These are phyloP conservation scores for Onychomys leucogaster DNA, from an alignment of 2,797 vertebrate genomes.

Conservation along the genomic window DNA sequence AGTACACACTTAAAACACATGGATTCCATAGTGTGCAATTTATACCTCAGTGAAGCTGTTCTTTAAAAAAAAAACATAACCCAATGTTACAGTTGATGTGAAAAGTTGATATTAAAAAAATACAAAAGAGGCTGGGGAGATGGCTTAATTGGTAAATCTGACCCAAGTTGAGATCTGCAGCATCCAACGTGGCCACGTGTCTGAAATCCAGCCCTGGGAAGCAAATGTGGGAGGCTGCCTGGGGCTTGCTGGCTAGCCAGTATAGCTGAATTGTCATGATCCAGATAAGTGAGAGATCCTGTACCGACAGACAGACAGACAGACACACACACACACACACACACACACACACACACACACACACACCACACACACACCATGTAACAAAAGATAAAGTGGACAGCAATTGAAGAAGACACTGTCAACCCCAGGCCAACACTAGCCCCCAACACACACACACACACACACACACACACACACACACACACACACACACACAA, in stretches of 20 bases:
- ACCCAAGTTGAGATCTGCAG: neutral
- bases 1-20: neutral
- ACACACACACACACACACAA: neutral
- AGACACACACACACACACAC: neutral
- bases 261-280: neutral
- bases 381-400: neutral
- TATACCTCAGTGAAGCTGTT: neutral
- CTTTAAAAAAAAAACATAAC: neutral
- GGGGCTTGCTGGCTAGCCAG: neutral
- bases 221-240: fast-evolving
- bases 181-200: neutral
- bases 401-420: neutral
- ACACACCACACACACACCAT: no score
- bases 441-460: neutral
- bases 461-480: neutral
- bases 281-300: neutral
- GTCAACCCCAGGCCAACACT: no score
- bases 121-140: neutral
- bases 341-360: neutral
- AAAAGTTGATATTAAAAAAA: neutral
- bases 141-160: neutral
- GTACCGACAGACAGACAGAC: neutral
- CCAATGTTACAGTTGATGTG: neutral
- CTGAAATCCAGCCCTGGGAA: neutral
- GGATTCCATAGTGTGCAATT: neutral